These are phyloP conservation scores for Eptesicus fuscus DNA, from an alignment of 2,113 vertebrate species.

Conservation along the genomic window DNA sequence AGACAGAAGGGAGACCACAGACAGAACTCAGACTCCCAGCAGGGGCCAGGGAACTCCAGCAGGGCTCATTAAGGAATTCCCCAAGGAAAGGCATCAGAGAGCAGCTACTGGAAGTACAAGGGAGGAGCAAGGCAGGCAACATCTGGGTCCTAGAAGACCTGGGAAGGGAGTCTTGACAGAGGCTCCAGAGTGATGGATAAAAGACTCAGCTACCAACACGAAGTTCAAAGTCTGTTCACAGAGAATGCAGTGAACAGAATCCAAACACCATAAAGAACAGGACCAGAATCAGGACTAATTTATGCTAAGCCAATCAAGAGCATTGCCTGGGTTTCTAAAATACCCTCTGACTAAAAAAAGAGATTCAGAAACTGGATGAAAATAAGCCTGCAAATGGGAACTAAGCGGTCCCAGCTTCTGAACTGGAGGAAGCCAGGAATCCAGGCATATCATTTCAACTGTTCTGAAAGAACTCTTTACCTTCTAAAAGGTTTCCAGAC, in stretches of 20 bases:
- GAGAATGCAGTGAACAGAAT: neutral
- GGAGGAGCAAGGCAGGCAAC: neutral
- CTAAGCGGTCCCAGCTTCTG: neutral
- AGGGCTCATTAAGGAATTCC: neutral
- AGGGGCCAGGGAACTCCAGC: neutral
- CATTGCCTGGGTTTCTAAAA: neutral
- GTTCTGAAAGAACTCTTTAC: neutral
- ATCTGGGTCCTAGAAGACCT: neutral
- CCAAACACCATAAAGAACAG: neutral
- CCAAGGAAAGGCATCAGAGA: neutral
- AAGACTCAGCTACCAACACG: neutral
- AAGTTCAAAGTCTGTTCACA: neutral
- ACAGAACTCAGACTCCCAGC: neutral
- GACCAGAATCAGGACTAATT: neutral
- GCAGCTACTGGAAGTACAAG: neutral
- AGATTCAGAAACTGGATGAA: neutral
- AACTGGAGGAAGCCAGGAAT: neutral
- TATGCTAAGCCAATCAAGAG: slow-evolving; percentile 1
- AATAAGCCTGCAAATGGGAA: neutral
- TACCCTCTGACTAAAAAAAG: neutral
- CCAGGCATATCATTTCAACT: neutral
- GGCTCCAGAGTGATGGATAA: too few relatives aligned
- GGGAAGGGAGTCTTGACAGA: neutral
- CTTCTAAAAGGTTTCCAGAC: neutral
- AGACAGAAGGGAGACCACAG: neutral